These are phyloP conservation scores for Girardinus metallicus DNA, from an alignment of 2,797 vertebrate genomes.

Conservation along the genomic window DNA sequence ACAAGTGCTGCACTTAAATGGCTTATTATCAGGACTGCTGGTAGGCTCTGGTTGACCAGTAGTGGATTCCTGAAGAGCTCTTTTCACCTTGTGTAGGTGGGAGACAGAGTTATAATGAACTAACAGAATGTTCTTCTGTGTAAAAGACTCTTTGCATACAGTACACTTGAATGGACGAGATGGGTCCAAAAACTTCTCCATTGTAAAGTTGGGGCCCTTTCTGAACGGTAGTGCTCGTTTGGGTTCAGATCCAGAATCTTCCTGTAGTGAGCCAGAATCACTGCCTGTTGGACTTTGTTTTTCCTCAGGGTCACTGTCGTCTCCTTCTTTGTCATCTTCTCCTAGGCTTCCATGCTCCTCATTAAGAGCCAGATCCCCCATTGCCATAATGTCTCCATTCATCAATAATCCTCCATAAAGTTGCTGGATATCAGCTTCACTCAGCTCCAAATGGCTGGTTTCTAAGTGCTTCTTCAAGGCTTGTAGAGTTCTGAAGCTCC, in stretches of 20 bases:
- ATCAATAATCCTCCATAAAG: constrained; percentile 95
- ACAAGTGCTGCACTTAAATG: constrained; percentile 98
- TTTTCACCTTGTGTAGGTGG: constrained; percentile 97
- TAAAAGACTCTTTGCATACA: constrained; percentile 99
- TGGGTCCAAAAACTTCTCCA: constrained; percentile 99
- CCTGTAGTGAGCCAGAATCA: constrained; percentile 93
- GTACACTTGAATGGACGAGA: constrained; percentile 99
- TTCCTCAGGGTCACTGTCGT: constrained; percentile 96
- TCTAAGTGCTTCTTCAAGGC: constrained; percentile 98
- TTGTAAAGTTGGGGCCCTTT: constrained; percentile 98
- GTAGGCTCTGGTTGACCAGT: constrained; percentile 95
- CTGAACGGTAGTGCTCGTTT: constrained; percentile 98
- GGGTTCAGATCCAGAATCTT: constrained; percentile 96
- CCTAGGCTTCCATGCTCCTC: constrained; percentile 93
- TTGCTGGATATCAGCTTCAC: constrained; percentile 97
- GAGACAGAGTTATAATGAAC: constrained; percentile 99
- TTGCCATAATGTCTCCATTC: constrained; percentile 94
- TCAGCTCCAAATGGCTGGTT: constrained; percentile 96
- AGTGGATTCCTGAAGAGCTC: constrained; percentile 96
- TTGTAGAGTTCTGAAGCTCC: constrained; percentile 97
- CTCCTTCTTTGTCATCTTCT: constrained; percentile 96
- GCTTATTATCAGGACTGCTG: constrained; percentile 98
- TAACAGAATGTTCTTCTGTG: constrained; percentile 97
- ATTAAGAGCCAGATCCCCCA: constrained; percentile 90
- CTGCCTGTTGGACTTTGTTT: constrained; percentile 98